Conservation (phyloP, 2,797 vertebrate species). For the Eupleurogrammus muticus region DNA sequence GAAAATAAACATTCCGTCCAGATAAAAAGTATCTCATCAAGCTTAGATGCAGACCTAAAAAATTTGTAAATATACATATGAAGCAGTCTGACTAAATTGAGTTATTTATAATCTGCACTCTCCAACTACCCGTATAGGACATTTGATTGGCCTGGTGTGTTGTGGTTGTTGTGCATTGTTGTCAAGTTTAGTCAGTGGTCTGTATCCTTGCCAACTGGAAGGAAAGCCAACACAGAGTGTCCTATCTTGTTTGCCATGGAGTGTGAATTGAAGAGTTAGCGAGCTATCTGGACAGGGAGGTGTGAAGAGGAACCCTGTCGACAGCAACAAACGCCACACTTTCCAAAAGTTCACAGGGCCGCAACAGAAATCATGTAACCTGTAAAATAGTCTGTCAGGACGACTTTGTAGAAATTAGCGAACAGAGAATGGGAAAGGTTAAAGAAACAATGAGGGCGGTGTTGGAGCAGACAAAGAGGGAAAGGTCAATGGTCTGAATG, state of each 20-base stretch:
- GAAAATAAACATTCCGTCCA: constrained; percentile 3
- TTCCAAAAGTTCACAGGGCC: constrained; percentile 59
- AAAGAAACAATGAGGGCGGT: constrained; percentile 16
- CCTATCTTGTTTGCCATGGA: constrained; percentile 71
- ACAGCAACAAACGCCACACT: constrained; percentile 58
- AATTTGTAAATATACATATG: neutral
- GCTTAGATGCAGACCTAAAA: neutral
- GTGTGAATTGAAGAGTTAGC: constrained; percentile 77
- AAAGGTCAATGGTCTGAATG: constrained; percentile 45
- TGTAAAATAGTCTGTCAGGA: constrained; percentile 34
- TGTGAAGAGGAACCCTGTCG: constrained; percentile 73
- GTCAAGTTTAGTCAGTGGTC: constrained; percentile 56
- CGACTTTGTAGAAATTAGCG: constrained; percentile 20
- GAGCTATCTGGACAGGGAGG: constrained; percentile 72
- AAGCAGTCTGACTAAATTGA: constrained; percentile 3
- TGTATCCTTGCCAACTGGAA: constrained; percentile 65
- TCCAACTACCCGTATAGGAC: constrained; percentile 1
- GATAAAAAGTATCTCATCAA: neutral
- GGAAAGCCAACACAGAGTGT: constrained; percentile 57
- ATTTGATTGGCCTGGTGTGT: constrained; percentile 36
- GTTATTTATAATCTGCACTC: constrained; percentile 3
- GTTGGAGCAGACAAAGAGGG: constrained; percentile 23
- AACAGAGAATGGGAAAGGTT: constrained; percentile 17
- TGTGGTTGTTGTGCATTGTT: constrained; percentile 63
- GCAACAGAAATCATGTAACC: constrained; percentile 25